These are phyloP conservation scores for Apis laboriosa DNA, from an alignment of 1,140 invertebrate species.

Conservation along the genomic window DNA sequence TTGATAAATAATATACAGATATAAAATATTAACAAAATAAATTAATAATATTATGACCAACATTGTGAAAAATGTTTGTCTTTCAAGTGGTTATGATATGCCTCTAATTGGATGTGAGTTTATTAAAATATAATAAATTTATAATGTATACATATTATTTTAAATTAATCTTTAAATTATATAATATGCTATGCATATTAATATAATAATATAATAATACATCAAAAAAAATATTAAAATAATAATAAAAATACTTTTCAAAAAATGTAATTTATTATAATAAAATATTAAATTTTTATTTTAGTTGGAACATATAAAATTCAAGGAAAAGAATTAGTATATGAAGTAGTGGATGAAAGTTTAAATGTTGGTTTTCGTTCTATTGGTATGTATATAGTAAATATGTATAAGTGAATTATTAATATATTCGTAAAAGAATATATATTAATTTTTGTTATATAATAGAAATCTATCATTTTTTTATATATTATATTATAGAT, in stretches of 20 bases:
- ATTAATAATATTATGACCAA: slow-evolving; percentile 42
- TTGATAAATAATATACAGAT: neutral
- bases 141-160: neutral
- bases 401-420: neutral
- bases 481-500: slow-evolving; percentile 80
- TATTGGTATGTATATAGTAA: slow-evolving; percentile 79
- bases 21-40: neutral
- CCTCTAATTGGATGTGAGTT: slow-evolving; percentile 74
- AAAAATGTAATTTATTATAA: neutral
- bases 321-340: slow-evolving; percentile 75
- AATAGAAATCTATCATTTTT: slow-evolving; percentile 5
- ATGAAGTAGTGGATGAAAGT: slow-evolving; percentile 80
- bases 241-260: neutral
- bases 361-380: slow-evolving; percentile 82
- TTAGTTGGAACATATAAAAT: slow-evolving; percentile 83
- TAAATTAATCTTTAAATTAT: neutral
- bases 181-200: neutral
- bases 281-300: slow-evolving; percentile 54
- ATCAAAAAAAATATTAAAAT: slow-evolving; percentile 12
- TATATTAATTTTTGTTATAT: neutral
- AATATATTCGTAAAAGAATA: neutral
- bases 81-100: slow-evolving; percentile 71
- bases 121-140: slow-evolving; percentile 43
- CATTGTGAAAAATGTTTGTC: slow-evolving; percentile 49
- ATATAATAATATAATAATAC: neutral